Base-by-base conservation (phyloP, 2,113 vertebrate species). In the Fregata magnificens region DNA sequence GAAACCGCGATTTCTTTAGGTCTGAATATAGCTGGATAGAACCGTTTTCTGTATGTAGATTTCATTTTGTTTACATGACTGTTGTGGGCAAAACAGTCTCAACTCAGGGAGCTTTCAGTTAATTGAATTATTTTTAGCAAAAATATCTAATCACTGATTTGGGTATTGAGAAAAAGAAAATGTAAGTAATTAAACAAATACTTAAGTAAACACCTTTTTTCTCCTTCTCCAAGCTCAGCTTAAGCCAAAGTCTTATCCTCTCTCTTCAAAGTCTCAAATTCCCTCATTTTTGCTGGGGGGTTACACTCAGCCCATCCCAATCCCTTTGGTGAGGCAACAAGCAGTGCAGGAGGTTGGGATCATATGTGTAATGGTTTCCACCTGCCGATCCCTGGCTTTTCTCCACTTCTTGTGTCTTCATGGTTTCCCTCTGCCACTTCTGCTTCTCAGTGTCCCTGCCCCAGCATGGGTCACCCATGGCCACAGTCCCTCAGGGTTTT, bases 311-410 rank as follows among this genome's bases (percentile, higher is more conserved):
- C 11, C 34, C 13, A 50, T 34, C 40, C 28, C 8, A 72, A 20
- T 5, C 17, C 24, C 29, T 72, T 67, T 13, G 16, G 14, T 16
- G 9, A n/a, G 16, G 14, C 7, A 38, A 16, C 2, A 47, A 42
- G 2, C 10, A 31, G 24, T 11, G 22, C 3, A 28, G 15, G 10
- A 72, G 6, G 4, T 28, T 1, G 0, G 7, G 6, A 24, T 52
- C 29, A 5, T 42, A 28, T 16, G 18, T 14, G 5, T 42, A 74
- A 69, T 36, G 7, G 14, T 44, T 76, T 69, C 8, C 32, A 76
- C 56, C 49, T 62, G 26, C 2, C 1, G 1, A 40, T 42, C 28
- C 14, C 50, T 45, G 24, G 19, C 6, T 70, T 87, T 87, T 31
- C 22, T 70, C n/a, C 17, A 45, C 16, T 82, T 44, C 62, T 44